Percentiles rank a stretch among this genome's conserved stretches.
Conservation (phyloP, 2,797 vertebrate species). For the Cyclopterus lumpus region DNA sequence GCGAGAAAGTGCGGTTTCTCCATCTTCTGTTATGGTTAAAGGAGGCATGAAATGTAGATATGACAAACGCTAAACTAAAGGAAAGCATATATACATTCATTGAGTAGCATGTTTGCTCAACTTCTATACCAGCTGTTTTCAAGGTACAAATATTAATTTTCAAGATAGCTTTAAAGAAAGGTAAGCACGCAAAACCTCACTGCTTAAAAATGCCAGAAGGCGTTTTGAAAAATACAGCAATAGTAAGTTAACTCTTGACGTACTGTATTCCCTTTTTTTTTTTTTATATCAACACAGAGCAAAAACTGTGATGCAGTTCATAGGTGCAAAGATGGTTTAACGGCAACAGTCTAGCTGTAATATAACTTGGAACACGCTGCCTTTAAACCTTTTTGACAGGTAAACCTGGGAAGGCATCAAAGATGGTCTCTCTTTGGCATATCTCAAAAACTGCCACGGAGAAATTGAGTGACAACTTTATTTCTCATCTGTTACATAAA, state of each 20-base stretch:
- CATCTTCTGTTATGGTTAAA: slow-evolving; percentile 40
- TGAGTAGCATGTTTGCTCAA: slow-evolving; percentile 25
- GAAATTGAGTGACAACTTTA: slow-evolving; percentile 84
- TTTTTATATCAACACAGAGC: slow-evolving; percentile 37
- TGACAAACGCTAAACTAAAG: slow-evolving; percentile 33
- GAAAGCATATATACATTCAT: slow-evolving; percentile 13
- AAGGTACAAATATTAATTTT: slow-evolving; percentile 54
- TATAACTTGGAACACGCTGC: slow-evolving; percentile 60
- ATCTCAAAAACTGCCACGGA: slow-evolving; percentile 78
- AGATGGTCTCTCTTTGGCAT: slow-evolving; percentile 76
- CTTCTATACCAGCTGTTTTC: slow-evolving; percentile 41
- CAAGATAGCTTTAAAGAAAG: slow-evolving; percentile 27
- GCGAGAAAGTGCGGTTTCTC: slow-evolving; percentile 17
- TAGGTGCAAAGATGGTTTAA: slow-evolving; percentile 59
- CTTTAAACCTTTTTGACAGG: slow-evolving; percentile 77
- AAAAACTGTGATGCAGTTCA: slow-evolving; percentile 55
- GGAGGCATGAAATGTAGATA: slow-evolving; percentile 58
- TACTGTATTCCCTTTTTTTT: slow-evolving; percentile 39
- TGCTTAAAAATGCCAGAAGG: slow-evolving; percentile 35
- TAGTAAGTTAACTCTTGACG: slow-evolving; percentile 51
- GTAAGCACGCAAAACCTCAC: slow-evolving; percentile 31
- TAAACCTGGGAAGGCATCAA: slow-evolving; percentile 77
- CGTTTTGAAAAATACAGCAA: slow-evolving; percentile 45
- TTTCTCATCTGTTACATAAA: slow-evolving; percentile 83
- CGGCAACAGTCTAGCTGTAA: slow-evolving; percentile 56